phyloP scores from a whole-genome alignment of 2,888 invertebrate species.

The Amblyjoppa fuscipennis region DNA sequence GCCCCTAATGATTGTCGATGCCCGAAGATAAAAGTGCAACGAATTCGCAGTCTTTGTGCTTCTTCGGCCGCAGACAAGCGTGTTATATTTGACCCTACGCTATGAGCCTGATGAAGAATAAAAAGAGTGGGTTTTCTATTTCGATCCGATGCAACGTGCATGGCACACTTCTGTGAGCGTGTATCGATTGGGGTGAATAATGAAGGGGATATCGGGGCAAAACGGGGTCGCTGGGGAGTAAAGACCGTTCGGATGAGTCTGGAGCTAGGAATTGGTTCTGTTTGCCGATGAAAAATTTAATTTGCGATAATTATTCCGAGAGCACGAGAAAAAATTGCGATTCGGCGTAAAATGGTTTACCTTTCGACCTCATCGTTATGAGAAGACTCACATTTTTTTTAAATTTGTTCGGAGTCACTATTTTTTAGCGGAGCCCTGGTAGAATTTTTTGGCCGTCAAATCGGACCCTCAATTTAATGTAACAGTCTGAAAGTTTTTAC shows the following conservation, averaged over 20 bases:
- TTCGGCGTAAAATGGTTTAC: too few relatives aligned
- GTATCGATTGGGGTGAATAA: constrained; percentile 80
- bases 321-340: too few relatives aligned
- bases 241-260: constrained; percentile 42
- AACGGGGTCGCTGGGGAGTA: constrained; percentile 47
- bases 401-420: too few relatives aligned
- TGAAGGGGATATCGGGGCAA: constrained; percentile 65
- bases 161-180: constrained; percentile 70
- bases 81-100: background rate
- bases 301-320: too few relatives aligned
- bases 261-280: background rate
- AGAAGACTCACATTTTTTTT: too few relatives aligned
- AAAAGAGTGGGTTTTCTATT: background rate
- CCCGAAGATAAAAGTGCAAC: background rate
- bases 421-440: too few relatives aligned
- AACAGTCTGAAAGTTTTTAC: too few relatives aligned
- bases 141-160: constrained; percentile 26
- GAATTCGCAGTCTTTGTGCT: background rate
- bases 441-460: too few relatives aligned
- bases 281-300: background rate
- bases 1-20: background rate
- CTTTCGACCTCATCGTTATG: too few relatives aligned
- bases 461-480: too few relatives aligned
- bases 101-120: background rate
- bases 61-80: background rate